Conservation (phyloP, 2,797 vertebrate species). For the Zenarchopterus dispar region DNA sequence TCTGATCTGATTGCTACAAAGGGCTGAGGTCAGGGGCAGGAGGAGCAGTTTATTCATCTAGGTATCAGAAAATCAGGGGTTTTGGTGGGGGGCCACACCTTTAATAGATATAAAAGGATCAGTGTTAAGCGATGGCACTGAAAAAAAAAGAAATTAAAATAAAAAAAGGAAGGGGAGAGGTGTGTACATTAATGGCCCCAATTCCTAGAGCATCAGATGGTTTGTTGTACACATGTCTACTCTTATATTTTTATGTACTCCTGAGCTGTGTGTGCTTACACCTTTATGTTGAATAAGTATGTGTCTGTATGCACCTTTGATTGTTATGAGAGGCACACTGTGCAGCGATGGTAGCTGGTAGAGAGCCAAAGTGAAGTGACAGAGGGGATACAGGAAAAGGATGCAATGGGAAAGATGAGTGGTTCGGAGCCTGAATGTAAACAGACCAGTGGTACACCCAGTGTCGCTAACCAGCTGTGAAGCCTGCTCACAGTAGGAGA, state of each 20-base stretch:
- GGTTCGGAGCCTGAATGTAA: constrained; percentile 77
- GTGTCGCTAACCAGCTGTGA: constrained; percentile 85
- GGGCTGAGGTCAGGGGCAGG: constrained; percentile 81
- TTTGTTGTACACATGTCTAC: constrained; percentile 52
- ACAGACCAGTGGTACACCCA: constrained; percentile 79
- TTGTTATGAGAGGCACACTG: constrained; percentile 40
- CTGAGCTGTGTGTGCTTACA: constrained; percentile 16
- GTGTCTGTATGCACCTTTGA: constrained; percentile 54
- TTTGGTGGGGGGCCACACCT: constrained; percentile 70
- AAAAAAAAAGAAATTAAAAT: constrained; percentile 79
- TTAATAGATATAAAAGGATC: constrained; percentile 83
- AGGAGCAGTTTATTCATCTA: constrained; percentile 79
- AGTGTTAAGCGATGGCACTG: constrained; percentile 80
- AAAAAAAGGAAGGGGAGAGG: constrained; percentile 73
- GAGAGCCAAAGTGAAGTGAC: constrained; percentile 16
- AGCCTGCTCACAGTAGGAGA: constrained; percentile 83
- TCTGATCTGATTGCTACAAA: constrained; percentile 83
- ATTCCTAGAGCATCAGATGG: constrained; percentile 76
- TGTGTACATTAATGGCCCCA: constrained; percentile 76
- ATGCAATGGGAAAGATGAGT: constrained; percentile 52
- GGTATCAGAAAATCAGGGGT: constrained; percentile 80
- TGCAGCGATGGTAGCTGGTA: constrained; percentile 50
- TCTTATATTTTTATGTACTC: constrained; percentile 25
- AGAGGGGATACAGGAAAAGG: constrained; percentile 49
- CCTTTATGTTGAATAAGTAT: constrained; percentile 17